Base-by-base conservation (phyloP, 2,113 vertebrate genomes). In the rabbit (Oryctolagus cuniculus) region DNA sequence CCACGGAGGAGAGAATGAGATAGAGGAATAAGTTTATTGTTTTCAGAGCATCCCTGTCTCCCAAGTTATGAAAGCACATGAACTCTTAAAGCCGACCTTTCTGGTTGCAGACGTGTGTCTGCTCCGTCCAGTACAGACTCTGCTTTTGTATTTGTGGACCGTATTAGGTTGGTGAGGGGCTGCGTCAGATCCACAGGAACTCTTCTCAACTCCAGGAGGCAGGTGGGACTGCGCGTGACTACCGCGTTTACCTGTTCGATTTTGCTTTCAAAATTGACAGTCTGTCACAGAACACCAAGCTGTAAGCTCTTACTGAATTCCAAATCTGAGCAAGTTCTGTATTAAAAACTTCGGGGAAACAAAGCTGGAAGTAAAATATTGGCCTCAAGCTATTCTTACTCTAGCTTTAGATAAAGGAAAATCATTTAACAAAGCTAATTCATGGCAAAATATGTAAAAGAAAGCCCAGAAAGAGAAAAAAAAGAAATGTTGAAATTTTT, bases 291-390 rank as follows among this genome's bases (percentile, higher is more conserved):
- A 88, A 81, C 94, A 1, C 9, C 11, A 74, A 53, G 17, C 38
- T 49, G 12, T 63, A 53, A 38, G 34, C 36, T 63, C 5, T 21
- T 58, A 19, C 5, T 67, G 66, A 64, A 85, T 53, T 66, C 53
- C 36, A 81, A 27, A 34, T 77, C 5, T 58, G 1, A 72, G 61
- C n/a, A 77, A 93, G 17, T n/a, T 72, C 63, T 61, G 3, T 64
- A 0, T 64, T 80, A 89, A 79, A 91, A 90, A 81, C 55, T 74
- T 89, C 1, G 34, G 84, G n/a, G 58, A 93, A 70, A 88, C 44
- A 81, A 72, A 92, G 49, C 44, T 79, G 70, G 53, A 34, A 78
- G 91, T 38, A 81, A 70, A 81, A 44, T 58, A 22, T 89, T n/a
- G n/a, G 3, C 22, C 10, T 66, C 34, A 51, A 80, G 3, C 67